Evolutionary conservation across 2,113 vertebrate species (phyloP).

Genomic region (Neotoma lepida): DNA sequence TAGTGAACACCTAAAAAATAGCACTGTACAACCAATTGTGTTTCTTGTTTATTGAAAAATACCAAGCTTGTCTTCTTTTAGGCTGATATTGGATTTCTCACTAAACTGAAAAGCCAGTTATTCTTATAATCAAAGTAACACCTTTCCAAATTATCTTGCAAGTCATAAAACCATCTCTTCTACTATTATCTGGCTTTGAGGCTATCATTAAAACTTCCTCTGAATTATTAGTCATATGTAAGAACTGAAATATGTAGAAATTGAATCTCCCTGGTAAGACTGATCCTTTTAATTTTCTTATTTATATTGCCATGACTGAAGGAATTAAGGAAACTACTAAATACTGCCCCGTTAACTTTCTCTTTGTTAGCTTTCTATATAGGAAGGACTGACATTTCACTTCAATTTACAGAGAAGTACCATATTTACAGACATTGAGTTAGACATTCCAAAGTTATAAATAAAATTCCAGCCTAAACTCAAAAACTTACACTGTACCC

Average conservation of each 20-base stretch:
- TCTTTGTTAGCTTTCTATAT: constrained; percentile 5
- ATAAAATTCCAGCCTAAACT: constrained; percentile 59
- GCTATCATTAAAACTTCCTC: constrained; percentile 41
- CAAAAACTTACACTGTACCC: neutral
- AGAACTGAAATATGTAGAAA: neutral
- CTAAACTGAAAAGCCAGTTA: neutral
- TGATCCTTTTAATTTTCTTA: constrained; percentile 10
- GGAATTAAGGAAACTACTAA: constrained; percentile 17
- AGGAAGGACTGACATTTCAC: constrained; percentile 4
- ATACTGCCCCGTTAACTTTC: neutral
- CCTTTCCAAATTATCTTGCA: constrained; percentile 16
- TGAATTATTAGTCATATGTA: constrained; percentile 16
- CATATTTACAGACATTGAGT: constrained; percentile 8
- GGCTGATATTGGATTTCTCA: neutral
- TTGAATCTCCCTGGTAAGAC: constrained; percentile 11
- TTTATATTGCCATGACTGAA: constrained; percentile 3
- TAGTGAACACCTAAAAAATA: neutral
- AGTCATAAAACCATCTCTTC: neutral
- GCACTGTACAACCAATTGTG: neutral
- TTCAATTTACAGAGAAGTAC: constrained; percentile 32
- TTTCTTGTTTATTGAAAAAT: constrained; percentile 50
- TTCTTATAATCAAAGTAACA: constrained; percentile 16
- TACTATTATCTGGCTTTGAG: neutral
- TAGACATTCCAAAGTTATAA: constrained; percentile 56
- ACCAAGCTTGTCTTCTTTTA: neutral